Evolutionary conservation across 2,113 vertebrate species (phyloP), one percentile per base, ranked within the genome.

Genomic region (Rhombomys opimus): DNA sequence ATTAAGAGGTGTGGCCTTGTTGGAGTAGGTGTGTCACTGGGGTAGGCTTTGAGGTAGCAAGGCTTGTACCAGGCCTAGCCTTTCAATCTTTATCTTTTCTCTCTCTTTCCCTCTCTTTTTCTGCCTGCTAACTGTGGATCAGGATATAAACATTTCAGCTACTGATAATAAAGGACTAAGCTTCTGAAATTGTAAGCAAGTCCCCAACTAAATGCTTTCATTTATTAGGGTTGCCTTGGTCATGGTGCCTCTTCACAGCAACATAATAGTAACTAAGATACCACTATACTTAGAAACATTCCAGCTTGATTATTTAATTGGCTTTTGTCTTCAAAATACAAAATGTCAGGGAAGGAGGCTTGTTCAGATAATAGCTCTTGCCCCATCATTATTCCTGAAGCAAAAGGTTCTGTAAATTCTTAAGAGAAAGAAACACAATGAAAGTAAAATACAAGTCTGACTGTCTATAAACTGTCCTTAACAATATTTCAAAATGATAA

Each of bases 241-340:
- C 57, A n/a, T n/a, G 6, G 6, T 82, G 35, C 22, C 11, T 82
- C 35, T 82, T 81, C 78, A 23, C 32, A 59, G 54, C 80, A 15
- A 38, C 25, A 38, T 2, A 82, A 61, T 6, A 82, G 54, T 61
- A 7, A 82, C 35, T 38, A 82, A 59, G 57, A 61, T 38, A 61
- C 17, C 11, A 81, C 59, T 52, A 11, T 54, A 68, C 61, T 78
- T 35, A 78, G 20, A n/a, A 93, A 73, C 35, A 8, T 86, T 32
- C 54, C 82, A 68, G 27, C 10, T 90, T 87, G 63, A 73, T 75
- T 8, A 61, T 75, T 67, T 68, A 77, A 25, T 75, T 23, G 46
- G 57, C 25, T 95, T 95, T 30, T 61, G 27, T 82, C 70, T 94
- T 95, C 41, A 73, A 84, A 95, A 90, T 73, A 59, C 0, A 86